phyloP scores from a whole-genome alignment of 2,113 vertebrate genomes.

The Neodon shergylaensis region DNA sequence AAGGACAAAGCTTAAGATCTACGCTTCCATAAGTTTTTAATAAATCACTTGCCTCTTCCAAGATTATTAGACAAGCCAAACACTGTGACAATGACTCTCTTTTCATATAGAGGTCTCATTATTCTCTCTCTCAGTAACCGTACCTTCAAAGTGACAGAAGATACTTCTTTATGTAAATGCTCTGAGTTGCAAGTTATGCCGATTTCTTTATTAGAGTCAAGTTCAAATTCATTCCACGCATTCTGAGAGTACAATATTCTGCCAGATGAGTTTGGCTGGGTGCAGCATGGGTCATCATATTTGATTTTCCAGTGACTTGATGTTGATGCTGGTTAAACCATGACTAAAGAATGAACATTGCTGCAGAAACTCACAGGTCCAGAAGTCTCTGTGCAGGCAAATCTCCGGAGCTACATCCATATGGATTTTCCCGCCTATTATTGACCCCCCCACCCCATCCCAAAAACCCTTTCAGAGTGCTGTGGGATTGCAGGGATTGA shows the following conservation, averaged over 20 bases:
- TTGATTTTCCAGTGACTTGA: conserved; percentile 79
- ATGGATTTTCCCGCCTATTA: conserved; percentile 76
- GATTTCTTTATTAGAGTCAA: conserved; percentile 67
- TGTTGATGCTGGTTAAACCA: conserved; percentile 84
- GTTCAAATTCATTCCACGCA: conserved; percentile 82
- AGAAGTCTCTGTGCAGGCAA: conserved; percentile 83
- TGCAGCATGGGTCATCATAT: conserved; percentile 78
- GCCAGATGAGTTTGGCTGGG: conserved; percentile 80
- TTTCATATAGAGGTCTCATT: conserved; percentile 17
- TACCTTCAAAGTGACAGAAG: conserved; percentile 74
- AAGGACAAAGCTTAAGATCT: not conserved
- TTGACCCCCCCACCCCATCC: conserved; percentile 54
- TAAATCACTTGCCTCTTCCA: conserved; percentile 17
- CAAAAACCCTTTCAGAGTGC: conserved; percentile 72
- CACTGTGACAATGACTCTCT: not conserved
- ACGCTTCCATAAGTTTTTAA: not conserved
- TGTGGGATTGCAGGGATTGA: conserved; percentile 79
- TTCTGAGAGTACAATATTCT: conserved; percentile 74
- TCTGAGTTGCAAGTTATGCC: conserved; percentile 67
- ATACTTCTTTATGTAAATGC: conserved; percentile 75
- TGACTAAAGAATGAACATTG: conserved; percentile 84
- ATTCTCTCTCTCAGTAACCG: conserved; percentile 46
- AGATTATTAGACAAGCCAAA: conserved; percentile 22
- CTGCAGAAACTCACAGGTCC: conserved; percentile 77
- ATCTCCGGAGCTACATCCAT: conserved; percentile 75